Conservation (phyloP, 2,888 invertebrate genomes). For the Cyclophora punctaria region DNA sequence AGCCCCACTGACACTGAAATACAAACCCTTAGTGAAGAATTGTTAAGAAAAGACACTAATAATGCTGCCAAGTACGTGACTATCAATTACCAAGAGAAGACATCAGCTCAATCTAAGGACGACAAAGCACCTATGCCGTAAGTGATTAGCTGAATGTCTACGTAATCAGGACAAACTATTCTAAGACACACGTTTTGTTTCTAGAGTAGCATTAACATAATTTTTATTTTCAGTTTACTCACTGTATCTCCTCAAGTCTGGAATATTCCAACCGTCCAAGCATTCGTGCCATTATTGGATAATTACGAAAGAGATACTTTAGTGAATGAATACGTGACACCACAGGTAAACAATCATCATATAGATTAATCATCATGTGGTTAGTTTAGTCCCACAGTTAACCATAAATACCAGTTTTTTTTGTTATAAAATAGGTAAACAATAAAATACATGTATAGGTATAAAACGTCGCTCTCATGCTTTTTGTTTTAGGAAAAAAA, state of each 20-base stretch:
- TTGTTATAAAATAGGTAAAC: neutral
- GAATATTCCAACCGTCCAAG: slow-evolving; percentile 83
- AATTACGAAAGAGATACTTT: slow-evolving; percentile 87
- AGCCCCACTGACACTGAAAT: slow-evolving; percentile 76
- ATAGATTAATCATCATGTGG: neutral
- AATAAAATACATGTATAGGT: neutral
- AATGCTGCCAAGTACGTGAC: slow-evolving; percentile 82
- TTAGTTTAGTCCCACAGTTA: too few species aligned
- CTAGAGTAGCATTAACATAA: neutral
- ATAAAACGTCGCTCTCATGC: neutral
- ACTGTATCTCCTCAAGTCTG: slow-evolving; percentile 77
- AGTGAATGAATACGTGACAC: slow-evolving; percentile 84
- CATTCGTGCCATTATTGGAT: slow-evolving; percentile 83
- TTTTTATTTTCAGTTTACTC: slow-evolving; percentile 75
- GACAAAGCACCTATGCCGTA: slow-evolving; percentile 87
- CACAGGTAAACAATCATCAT: slow-evolving; percentile 51
- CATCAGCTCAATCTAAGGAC: slow-evolving; percentile 78
- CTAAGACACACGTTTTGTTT: slow-evolving; percentile 3
- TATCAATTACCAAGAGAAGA: slow-evolving; percentile 84
- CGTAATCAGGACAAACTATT: too few species aligned
- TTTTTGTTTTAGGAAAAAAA: slow-evolving; percentile 73
- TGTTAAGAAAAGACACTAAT: slow-evolving; percentile 82
- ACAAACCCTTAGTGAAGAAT: slow-evolving; percentile 80
- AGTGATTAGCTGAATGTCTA: slow-evolving; percentile 34
- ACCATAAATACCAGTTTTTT: too few species aligned